Percentiles rank a stretch among this genome's conserved stretches.
Evolutionary conservation across 2,113 vertebrate genomes (phyloP).

Genomic region (Aix galericulata): DNA sequence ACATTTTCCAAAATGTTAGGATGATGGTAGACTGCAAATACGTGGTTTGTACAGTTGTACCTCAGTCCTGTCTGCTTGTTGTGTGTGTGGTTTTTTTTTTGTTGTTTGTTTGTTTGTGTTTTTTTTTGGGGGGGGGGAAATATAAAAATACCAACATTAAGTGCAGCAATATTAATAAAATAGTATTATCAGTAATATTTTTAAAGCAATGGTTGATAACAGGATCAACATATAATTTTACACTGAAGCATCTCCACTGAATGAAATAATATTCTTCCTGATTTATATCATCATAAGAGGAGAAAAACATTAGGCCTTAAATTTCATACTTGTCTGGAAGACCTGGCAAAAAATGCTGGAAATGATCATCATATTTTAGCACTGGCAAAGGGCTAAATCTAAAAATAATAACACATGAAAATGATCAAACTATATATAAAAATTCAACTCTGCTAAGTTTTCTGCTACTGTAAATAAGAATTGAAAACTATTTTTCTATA

Average conservation of each 20-base stretch:
- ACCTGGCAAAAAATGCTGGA: background rate
- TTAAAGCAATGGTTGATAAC: background rate
- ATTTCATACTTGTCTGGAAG: constrained; percentile 30
- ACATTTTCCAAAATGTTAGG: background rate
- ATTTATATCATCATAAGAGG: background rate
- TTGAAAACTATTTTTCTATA: background rate
- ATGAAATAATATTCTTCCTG: background rate
- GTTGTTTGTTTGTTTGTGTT: too few species aligned
- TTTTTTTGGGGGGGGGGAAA: background rate
- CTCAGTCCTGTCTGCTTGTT: background rate
- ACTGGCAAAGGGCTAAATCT: background rate
- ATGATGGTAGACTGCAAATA: background rate
- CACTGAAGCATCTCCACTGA: background rate
- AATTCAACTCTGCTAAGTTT: background rate
- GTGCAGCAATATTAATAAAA: background rate
- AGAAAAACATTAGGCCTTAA: constrained; percentile 25
- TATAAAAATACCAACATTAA: background rate
- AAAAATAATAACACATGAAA: background rate
- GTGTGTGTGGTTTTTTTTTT: too few species aligned
- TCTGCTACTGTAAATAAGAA: background rate
- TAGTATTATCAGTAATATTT: background rate
- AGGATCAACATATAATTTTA: background rate
- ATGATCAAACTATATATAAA: background rate
- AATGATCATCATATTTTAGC: constrained; percentile 9
- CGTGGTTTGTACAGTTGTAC: background rate